These are phyloP conservation scores for Achroia grisella DNA, from an alignment of 1,140 invertebrate genomes.

Conservation along the genomic window DNA sequence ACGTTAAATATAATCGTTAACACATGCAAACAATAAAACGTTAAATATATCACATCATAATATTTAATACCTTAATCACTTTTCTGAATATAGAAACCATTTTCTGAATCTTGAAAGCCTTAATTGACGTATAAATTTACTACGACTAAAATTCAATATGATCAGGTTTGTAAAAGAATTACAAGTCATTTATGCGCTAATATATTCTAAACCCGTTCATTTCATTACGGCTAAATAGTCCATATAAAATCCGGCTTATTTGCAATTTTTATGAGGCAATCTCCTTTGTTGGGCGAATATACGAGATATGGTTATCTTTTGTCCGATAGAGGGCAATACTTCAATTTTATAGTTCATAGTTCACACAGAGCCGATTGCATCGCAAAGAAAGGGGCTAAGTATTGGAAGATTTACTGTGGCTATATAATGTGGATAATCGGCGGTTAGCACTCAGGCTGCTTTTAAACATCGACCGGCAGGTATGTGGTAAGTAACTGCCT, in stretches of 20 bases:
- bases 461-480: constrained; percentile 19
- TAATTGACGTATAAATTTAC: not conserved
- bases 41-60: too few relatives aligned
- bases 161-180: constrained; percentile 10
- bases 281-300: constrained; percentile 39
- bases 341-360: constrained; percentile 69
- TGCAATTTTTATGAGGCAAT: constrained; percentile 55
- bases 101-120: too few relatives aligned
- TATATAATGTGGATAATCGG: constrained; percentile 64
- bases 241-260: constrained; percentile 50
- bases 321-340: constrained; percentile 44
- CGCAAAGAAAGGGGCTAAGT: constrained; percentile 46
- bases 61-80: too few relatives aligned
- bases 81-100: too few relatives aligned
- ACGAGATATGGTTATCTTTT: constrained; percentile 57
- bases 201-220: constrained; percentile 28
- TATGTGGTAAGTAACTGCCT: constrained; percentile 16
- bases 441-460: constrained; percentile 46
- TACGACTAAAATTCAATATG: not conserved
- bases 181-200: constrained; percentile 29
- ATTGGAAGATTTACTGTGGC: constrained; percentile 61
- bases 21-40: too few relatives aligned
- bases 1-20: too few relatives aligned
- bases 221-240: constrained; percentile 34
- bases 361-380: constrained; percentile 31